Evolutionary conservation across 2,797 vertebrate species (phyloP), one percentile per base, ranked within the genome.

Genomic region (Aulostomus chinensis): DNA sequence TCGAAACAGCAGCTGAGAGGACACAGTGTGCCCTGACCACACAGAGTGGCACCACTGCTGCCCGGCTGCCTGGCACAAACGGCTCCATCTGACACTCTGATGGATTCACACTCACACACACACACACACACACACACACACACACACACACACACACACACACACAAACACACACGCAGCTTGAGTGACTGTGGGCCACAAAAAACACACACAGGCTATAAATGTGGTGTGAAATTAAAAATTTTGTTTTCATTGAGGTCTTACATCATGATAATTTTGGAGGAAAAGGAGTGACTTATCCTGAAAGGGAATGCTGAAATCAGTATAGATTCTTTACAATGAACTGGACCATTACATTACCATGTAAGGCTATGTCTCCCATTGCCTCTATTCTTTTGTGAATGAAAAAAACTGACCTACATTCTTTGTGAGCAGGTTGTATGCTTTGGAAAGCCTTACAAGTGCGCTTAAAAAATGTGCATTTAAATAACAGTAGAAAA

Each of bases 1-100:
- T 69, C 8, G 62, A 80, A 79, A 69, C 71, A 76, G 81, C 86
- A 86, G 82, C 78, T 85, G 79, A 81, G 79, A 73, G 80, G 62
- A 72, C 83, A 84, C 71, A 38, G 48, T 77, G 84, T 62, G 78
- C 68, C 62, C 77, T 63, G 81, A 81, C 64, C 79, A 78, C 72
- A 78, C 80, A 76, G 80, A 80, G 73, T 49, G 72, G 62, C 76
- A 77, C 67, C 45, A 56, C 78, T 73, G 65, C 71, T 68, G 62
- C 76, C 76, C 67, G 41, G 58, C 78, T 73, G 65, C 71, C 69
- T 78, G 83, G 73, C 79, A 86, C 76, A 36, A 50, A 61, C 31
- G 40, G 50, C 72, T 41, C 73, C 58, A 62, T 78, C 74, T 80
- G 66, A 84, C 68, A 57, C 80, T 37, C 74, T 66, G 64, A 77